Conservation (phyloP, 2,797 vertebrate species). For the Bothrops alternatus region DNA sequence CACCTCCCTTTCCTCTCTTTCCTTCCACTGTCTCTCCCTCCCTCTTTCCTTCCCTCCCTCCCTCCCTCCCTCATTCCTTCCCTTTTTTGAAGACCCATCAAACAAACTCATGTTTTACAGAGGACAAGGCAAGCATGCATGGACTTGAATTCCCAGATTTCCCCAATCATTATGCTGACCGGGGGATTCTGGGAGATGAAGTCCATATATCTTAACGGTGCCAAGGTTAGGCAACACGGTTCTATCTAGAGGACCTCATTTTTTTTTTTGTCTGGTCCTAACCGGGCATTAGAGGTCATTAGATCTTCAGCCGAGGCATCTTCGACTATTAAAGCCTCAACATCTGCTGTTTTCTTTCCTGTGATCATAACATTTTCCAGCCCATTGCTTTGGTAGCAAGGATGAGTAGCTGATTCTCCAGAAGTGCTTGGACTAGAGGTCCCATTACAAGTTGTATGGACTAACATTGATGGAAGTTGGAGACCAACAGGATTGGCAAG, state of each 20-base stretch:
- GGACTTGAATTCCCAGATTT: neutral
- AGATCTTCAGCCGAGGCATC: neutral
- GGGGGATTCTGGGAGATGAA: neutral
- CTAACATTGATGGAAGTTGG: neutral
- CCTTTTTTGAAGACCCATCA: neutral
- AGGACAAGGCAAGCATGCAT: neutral
- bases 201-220: neutral
- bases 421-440: neutral
- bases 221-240: neutral
- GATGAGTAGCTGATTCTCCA: neutral
- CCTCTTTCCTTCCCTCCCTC: rapidly evolving
- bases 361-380: neutral
- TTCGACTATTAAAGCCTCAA: neutral
- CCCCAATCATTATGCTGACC: neutral
- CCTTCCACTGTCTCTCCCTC: neutral
- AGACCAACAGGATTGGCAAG: neutral
- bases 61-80: neutral
- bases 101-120: neutral
- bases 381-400: neutral
- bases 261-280: neutral
- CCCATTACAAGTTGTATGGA: neutral
- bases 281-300: neutral
- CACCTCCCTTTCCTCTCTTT: too few relatives aligned
- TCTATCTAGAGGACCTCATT: neutral
- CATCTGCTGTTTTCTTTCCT: neutral